Evolutionary conservation across 2,888 invertebrate species (phyloP), one percentile per base, ranked within the genome.

Genomic region (Spicauda simplicius): DNA sequence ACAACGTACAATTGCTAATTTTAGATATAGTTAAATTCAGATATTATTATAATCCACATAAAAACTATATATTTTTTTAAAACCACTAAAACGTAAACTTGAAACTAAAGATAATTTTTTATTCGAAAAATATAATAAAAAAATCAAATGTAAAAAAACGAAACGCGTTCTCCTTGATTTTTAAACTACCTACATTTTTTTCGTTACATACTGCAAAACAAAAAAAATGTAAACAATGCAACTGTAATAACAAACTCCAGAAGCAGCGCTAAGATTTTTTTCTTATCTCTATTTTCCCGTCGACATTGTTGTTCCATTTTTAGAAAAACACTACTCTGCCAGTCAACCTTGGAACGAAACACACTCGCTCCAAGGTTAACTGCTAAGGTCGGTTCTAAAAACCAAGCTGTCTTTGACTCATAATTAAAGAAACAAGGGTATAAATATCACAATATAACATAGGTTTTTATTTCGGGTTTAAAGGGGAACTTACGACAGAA

Each of bases 281-380:
- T n/a, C 41, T 45, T n/a, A 25, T 18, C 25, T 25, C 41, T 53
- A 59, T 59, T 55, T 55, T 30, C 59, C 59, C 25, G 54, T 54
- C 45, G 65, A 20, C 50, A 57, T 52, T 57, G 33, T 60, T 59
- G 59, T 60, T 59, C 65, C 54, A 54, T 18, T 59, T 65, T 65
- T 65, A 65, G 64, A 65, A 54, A 53, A 59, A 65, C 48, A 65
- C 65, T 60, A 30, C 41, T 58, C 58, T 48, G 58, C 45, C 30
- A 19, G 30, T 65, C 59, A 65, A 53, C 65, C 59, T 65, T 65
- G 65, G 48, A 65, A 45, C 11, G 45, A 54, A 52, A 58, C 64
- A 18, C 33, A 52, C 58, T 64, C 33, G 53, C 59, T 14, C 30
- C 65, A 65, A 65, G 65, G 65, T 45, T 53, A 58, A 11, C 59